These are phyloP conservation scores for Clepsis dumicolana DNA, from an alignment of 2,888 invertebrate genomes.

Conservation along the genomic window DNA sequence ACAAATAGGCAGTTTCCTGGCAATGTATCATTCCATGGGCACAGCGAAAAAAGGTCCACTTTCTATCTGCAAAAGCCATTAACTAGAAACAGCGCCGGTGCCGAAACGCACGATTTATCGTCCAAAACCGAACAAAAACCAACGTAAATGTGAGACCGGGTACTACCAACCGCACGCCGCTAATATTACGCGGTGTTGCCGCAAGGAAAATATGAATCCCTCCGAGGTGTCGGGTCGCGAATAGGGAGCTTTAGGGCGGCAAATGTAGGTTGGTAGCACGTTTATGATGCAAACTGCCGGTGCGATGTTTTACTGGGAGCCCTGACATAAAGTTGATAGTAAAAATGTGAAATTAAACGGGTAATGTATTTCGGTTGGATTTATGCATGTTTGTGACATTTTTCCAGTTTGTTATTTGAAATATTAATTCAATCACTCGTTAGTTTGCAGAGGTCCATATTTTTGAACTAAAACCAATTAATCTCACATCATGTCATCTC, in stretches of 20 bases:
- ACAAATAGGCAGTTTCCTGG: constrained; percentile 23
- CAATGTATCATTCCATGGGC: constrained; percentile 26
- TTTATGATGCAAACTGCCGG: constrained; percentile 28
- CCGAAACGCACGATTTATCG: constrained; percentile 25
- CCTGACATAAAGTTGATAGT: constrained; percentile 27
- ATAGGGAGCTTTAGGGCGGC: background rate
- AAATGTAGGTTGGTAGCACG: constrained; percentile 10
- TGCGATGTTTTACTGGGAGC: constrained; percentile 16
- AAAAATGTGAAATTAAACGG: constrained; percentile 28
- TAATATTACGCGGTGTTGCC: constrained; percentile 11
- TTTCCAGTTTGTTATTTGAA: no score
- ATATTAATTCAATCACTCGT: no score
- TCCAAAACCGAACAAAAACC: constrained; percentile 27
- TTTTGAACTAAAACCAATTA: no score
- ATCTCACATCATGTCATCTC: no score
- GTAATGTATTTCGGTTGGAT: constrained; percentile 15
- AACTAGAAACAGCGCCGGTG: constrained; percentile 24
- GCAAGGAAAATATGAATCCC: background rate
- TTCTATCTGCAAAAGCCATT: constrained; percentile 30
- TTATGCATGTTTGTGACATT: constrained; percentile 14
- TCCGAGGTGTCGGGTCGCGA: background rate
- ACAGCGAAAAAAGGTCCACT: constrained; percentile 22
- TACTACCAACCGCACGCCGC: constrained; percentile 5
- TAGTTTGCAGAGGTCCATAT: no score
- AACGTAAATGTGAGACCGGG: constrained; percentile 3